Evolutionary conservation across 2,797 vertebrate genomes (phyloP), one percentile per base, ranked within the genome.

Genomic region (Tapera naevia): DNA sequence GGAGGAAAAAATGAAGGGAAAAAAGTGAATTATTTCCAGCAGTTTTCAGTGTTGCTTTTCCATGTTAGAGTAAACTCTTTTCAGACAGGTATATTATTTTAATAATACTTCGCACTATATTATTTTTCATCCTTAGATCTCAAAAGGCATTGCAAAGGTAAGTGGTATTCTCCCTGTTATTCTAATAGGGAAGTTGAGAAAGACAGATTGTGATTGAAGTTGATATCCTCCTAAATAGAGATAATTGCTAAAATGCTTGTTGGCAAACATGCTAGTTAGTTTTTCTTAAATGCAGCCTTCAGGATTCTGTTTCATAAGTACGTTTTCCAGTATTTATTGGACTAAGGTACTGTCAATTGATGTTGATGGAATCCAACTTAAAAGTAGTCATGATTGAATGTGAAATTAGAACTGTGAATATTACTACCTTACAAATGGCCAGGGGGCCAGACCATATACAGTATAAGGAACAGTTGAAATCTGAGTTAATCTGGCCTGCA

Each of bases 81-180:
- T 50, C 41, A 82, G 87, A 80, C 4, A 60, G 61, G 32, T 83
- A 30, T 94, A 79, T 91, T 95, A 71, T 76, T 92, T 71, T 73
- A 95, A 78, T 95, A 94, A 88, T 94, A 37, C 74, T 92, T 89
- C 3, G 2, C 56, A 73, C 80, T 94, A 32, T 92, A 86, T 80
- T n/a, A 45, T 92, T 95, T 96, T 85, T 89, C 45, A 89, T 95
- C 51, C 90, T 85, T 96, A 96, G 91, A 96, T 87, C 57, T 94
- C 90, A 96, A 94, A 96, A 92, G 67, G 73, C 82, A 95, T 95
- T 95, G 89, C 88, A 48, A 85, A 76, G 71, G 88, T 96, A 91
- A 95, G 94, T 86, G 91, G 72, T 86, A 53, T 46, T 91, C 45
- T 93, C 83, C 91, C 84, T 72, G 61, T 94, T 94, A 90, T 80